Base-by-base conservation (phyloP, 1,140 invertebrate species). In the Pogonomyrmex californicus region DNA sequence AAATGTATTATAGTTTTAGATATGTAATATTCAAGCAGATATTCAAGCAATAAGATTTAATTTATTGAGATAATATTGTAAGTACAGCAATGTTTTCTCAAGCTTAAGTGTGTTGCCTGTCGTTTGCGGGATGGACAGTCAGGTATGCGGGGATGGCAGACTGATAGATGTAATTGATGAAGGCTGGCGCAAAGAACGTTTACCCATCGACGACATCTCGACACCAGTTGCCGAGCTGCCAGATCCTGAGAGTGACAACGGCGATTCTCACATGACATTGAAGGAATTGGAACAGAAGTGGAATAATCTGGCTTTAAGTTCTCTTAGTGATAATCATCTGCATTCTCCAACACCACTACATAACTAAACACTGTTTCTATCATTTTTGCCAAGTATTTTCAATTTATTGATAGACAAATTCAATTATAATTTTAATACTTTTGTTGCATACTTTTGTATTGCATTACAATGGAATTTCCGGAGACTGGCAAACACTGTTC, bases 161-260 rank as follows among this genome's bases (percentile, higher is more conserved):
- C 96, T 99, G 73, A 96, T 98, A 89, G 98, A 99, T 93, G 96
- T 99, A 85, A 97, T 99, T 73, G 98, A 99, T 94, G 97, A 98
- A 88, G 96, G 97, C 90, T 99, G 99, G 99, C 96, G 98, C 85
- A 97, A 97, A 89, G 98, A 99, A 92, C 96, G 97, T 88, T 95
- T 99, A 49, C 98, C 98, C 17, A 96, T 97, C 91, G 98, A 99
- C 93, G 98, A 99, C 92, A 98, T 99, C 91, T 95, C 96, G 79
- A 98, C 99, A 12, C 98, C 99, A 10, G 92, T 97, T 62, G 96
- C 97, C 89, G 98, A 99, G 95, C 95, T 99, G 47, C 98, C 98
- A 6, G 98, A 99, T 96, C 98, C 98, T 1, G 99, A 99, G 94
- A 98, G 98, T 44, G 98, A 99, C 93, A 98, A 98, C 93, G 98